Evolutionary conservation across 2,888 invertebrate species (phyloP), one percentile per base, ranked within the genome.

Genomic region (Mythimna albipuncta): DNA sequence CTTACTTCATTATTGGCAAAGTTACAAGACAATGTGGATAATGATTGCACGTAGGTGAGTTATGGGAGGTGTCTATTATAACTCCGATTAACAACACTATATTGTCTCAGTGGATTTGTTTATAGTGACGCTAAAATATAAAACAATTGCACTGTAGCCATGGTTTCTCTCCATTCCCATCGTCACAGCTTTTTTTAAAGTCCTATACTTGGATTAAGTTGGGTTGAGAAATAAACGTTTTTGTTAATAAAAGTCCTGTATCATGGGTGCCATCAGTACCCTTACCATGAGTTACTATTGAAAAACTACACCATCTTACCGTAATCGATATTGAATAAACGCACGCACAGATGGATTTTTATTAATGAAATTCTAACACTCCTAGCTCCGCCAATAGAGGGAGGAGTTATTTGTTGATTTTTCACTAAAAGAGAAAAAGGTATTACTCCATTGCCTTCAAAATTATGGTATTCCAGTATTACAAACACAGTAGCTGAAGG

Each of bases 1-100:
- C 78, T 69, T 67, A 64, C 57, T 58, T 64, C 35, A 64, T 67
- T 69, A 82, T 69, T 77, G 63, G 50, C 82, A 68, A 69, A 61
- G 47, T 58, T 57, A 58, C 77, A 79, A 70, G 47, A 70, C 52
- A 76, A 65, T 80, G 69, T 75, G 6, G 32, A 41, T 54, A 75
- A 61, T 69, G 61, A 73, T 64, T 66, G 54, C 64, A 21, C 50
- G n/a, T 79, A 65, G 38, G 50, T 57, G 52, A 64, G 55, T 47
- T 50, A 75, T 63, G 35, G 16, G 2, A 61, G 38, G 44, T 59
- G 44, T 35, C 2, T 32, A 58, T 73, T 47, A 54, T 75, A 61
- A 66, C 41, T 73, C 0, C 13, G n/a, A 5, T 21, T 64, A 32
- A 35, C 21, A 16, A 41, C 9, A 35, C 35, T 35, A 50, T 61